Evolutionary conservation across 2,113 vertebrate genomes (phyloP), one percentile per base, ranked within the genome.

Genomic region (Istiophorus platypterus): DNA sequence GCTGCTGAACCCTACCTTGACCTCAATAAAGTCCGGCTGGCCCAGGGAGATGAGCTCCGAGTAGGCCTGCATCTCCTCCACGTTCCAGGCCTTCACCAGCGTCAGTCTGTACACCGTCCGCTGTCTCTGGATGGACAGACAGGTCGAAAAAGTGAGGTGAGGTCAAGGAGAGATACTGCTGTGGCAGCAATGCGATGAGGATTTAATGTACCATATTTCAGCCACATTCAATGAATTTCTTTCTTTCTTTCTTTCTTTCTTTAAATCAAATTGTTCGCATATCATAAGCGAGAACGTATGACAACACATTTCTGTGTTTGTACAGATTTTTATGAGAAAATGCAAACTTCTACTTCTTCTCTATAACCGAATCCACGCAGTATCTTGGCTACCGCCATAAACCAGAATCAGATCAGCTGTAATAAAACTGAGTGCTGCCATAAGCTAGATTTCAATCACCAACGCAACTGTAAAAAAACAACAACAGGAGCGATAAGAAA

Each of bases 51-150:
- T 95, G 71, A 99, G 95, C 37, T 98, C 95, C 0, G 97, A 95
- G 7, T 99, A 99, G 31, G 97, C 96, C 87, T 91, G 95, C 78
- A 99, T 94, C 15, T 99, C 98, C 49, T 99, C 97, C 92, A 98
- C 96, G 0, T 99, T 99, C 98, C 98, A 99, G 0, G 97, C 95
- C 84, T 99, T 99, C 65, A 99, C 97, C 49, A 99, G 94, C 0
- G 97, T 99, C 90, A 99, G 93, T 39, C 97, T 94, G 85, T 98
- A 99, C 18, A 99, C 97, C 0, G 97, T 99, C 31, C 97, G 96
- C 54, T 99, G 97, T 88, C 94, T 95, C 97, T 99, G 90, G 11
- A 92, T 4, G 37, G 54, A 70, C 37, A 47, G 0, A 78, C 18
- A 10, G 20, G 39, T 51, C 1, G 0, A 45, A 39, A 22, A 13